Evolutionary conservation across 2,113 vertebrate genomes (phyloP).

Genomic region (Anolis sagrei): DNA sequence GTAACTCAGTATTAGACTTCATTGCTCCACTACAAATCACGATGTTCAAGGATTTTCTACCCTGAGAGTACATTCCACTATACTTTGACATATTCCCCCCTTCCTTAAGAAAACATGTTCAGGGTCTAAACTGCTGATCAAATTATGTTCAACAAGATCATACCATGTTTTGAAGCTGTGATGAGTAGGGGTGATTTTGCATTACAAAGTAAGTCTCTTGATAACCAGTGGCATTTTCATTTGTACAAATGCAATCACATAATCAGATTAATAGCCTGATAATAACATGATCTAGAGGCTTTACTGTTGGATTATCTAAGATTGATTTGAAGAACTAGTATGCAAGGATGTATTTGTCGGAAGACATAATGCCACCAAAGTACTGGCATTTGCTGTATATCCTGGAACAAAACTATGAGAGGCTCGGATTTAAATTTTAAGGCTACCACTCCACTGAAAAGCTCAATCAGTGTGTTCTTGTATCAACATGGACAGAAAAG

Average conservation of each 20-base stretch:
- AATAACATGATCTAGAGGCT: background rate
- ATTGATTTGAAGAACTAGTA: slow-evolving; percentile 13
- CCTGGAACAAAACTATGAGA: background rate
- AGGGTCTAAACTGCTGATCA: background rate
- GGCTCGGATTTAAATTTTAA: background rate
- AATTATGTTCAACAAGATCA: slow-evolving; percentile 9
- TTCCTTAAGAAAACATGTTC: background rate
- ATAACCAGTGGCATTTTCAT: slow-evolving; percentile 16
- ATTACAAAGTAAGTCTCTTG: slow-evolving; percentile 10
- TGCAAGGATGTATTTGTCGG: background rate
- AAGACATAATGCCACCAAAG: background rate
- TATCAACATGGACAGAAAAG: background rate
- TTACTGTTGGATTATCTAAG: slow-evolving; percentile 18
- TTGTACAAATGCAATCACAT: slow-evolving; percentile 15
- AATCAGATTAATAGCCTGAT: slow-evolving; percentile 27
- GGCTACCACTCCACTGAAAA: background rate
- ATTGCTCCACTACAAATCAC: background rate
- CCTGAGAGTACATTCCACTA: background rate
- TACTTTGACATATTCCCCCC: background rate
- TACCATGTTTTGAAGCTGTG: background rate
- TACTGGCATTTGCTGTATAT: background rate
- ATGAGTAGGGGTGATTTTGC: background rate
- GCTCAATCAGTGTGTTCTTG: too few relatives aligned
- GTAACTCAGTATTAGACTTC: background rate
- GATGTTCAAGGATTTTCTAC: background rate